These are phyloP conservation scores for Novumbra hubbsi DNA, from an alignment of 2,797 vertebrate genomes.

Conservation along the genomic window DNA sequence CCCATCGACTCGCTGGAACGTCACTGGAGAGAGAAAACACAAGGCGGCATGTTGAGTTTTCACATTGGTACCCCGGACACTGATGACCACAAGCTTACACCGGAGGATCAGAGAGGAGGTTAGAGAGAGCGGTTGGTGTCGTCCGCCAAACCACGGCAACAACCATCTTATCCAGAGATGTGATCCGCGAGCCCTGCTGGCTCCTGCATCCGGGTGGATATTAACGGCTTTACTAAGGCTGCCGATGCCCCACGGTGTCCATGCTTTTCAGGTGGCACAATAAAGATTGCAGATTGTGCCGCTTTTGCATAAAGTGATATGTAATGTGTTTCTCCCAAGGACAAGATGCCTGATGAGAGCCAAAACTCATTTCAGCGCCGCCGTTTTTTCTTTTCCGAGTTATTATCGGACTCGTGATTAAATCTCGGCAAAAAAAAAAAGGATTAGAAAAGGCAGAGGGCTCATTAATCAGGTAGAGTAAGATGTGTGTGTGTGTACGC, in stretches of 20 bases:
- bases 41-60: slow-evolving; percentile 37
- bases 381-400: slow-evolving; percentile 62
- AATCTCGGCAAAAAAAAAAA: slow-evolving; percentile 58
- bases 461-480: slow-evolving; percentile 66
- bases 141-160: not conserved
- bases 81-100: not conserved
- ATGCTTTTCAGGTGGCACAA: slow-evolving; percentile 35
- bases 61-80: not conserved
- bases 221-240: slow-evolving; percentile 44
- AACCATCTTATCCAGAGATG: not conserved
- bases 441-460: slow-evolving; percentile 68
- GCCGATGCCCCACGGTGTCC: slow-evolving; percentile 38
- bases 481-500: slow-evolving; percentile 48
- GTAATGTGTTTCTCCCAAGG: slow-evolving; percentile 63
- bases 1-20: slow-evolving; percentile 97
- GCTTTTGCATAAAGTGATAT: slow-evolving; percentile 59
- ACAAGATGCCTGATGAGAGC: slow-evolving; percentile 59
- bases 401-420: slow-evolving; percentile 73
- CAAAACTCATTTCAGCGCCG: slow-evolving; percentile 67
- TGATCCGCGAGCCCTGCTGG: not conserved
- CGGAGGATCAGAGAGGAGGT: not conserved
- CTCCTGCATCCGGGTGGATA: slow-evolving; percentile 27
- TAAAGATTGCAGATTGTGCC: slow-evolving; percentile 50
- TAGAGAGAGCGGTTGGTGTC: not conserved
- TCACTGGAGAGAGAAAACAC: slow-evolving; percentile 73